Base-by-base conservation (phyloP, 2,113 vertebrate species). In the Camelus dromedarius region DNA sequence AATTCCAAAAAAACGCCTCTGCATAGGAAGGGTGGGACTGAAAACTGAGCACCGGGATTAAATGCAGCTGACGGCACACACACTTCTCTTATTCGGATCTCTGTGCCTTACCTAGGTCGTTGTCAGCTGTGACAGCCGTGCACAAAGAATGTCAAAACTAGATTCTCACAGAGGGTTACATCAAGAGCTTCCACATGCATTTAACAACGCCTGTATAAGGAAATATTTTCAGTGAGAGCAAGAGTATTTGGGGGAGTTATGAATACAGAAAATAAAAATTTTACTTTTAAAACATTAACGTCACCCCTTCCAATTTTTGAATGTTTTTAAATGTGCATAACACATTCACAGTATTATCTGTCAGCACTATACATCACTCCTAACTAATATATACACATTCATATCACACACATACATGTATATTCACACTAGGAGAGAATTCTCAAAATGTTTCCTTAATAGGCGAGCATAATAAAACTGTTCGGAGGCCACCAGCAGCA, bases 401-500 rank as follows among this genome's bases (percentile, higher is more conserved):
- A 79, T 54, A 54, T 54, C 12, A 46, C 32, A 20, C 26, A 60
- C 3, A 62, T 7, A 32, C 28, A 64, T 38, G 76, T 28, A 19
- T 50, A 16, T 15, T 75, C n/a, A 46, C 22, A 26, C 35, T 6
- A 22, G 9, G 11, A 8, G 18, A 58, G 16, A 79, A 69, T 0
- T 6, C 6, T 60, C 72, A 46, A 54, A 84, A 48, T 28, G 22
- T 64, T 77, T 94, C 58, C 81, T 69, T 66, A 16, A 56, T 7
- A 67, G 60, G 22, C 82, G 15, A 70, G 12, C 76, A 81, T 11
- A 32, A 85, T 35, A 42, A 58, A 84, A 82, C 32, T 5, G 1
- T 54, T 26, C 42, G 52, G 90, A 93, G 86, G 90, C 92, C 87
- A 87, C 56, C 58, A 52, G 62, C 56, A 56, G 46, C 73, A 76